A percentile compares a stretch with the other conserved stretches of the same genome.
Evolutionary conservation across 2,888 invertebrate genomes (phyloP).

Genomic region (Meloe dianella): DNA sequence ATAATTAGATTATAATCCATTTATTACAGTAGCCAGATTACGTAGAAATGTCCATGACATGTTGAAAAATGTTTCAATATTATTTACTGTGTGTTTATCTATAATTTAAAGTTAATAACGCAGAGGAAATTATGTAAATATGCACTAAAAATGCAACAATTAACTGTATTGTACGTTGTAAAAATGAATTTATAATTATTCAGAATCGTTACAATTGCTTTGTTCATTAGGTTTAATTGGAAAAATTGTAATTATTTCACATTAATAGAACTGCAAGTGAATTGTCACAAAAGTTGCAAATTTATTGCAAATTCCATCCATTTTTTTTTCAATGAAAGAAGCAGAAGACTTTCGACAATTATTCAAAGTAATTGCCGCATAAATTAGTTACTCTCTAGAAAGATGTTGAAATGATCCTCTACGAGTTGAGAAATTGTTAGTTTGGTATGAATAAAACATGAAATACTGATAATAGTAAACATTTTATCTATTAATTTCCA

Average conservation of each 20-base stretch:
- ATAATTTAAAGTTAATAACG: background rate
- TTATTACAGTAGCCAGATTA: slow-evolving; percentile 22
- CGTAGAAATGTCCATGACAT: slow-evolving; percentile 13
- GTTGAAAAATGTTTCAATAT: background rate
- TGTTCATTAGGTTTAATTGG: background rate
- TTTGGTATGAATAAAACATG: background rate
- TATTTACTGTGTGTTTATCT: background rate
- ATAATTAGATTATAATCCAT: slow-evolving; percentile 33
- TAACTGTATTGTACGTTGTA: too few relatives aligned
- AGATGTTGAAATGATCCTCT: background rate
- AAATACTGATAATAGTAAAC: background rate
- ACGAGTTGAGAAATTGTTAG: background rate
- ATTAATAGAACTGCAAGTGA: background rate
- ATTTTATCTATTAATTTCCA: too few relatives aligned
- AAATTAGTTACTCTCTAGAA: background rate
- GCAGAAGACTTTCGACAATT: background rate
- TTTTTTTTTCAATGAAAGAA: background rate
- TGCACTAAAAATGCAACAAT: too few relatives aligned
- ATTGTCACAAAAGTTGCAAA: background rate
- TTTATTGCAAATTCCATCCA: background rate
- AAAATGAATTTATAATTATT: too few relatives aligned
- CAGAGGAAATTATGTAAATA: too few relatives aligned
- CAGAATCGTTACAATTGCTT: background rate
- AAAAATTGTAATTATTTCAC: background rate
- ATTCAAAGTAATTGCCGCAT: background rate